Base-by-base conservation (phyloP, 2,113 vertebrate genomes). In the Sylvilagus bachmani region DNA sequence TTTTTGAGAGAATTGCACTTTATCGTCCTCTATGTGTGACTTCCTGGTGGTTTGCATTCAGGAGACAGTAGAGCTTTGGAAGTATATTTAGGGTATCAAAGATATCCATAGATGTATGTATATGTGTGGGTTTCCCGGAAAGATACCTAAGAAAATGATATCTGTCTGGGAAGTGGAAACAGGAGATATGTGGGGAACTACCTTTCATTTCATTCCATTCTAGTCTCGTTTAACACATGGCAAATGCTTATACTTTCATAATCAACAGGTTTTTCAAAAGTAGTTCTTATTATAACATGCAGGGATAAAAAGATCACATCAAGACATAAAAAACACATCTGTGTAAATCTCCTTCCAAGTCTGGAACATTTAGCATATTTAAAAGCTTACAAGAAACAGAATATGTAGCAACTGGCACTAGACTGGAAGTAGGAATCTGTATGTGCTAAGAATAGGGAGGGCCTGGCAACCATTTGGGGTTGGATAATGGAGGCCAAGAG, bases 201-300 rank as follows among this genome's bases (percentile, higher is more conserved):
- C 16, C 64, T 73, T 75, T 79, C 53, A 89, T 77, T 86, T 38
- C 33, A 11, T 75, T 70, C 64, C 51, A 51, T 62, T 73, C 29
- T 29, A 17, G 53, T 38, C 61, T 81, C 33, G 89, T 90, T 82
- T 49, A 53, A 7, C 22, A 33, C 77, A 25, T 85, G 77, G 38
- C 78, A 19, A 62, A 13, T 81, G 31, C 49, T 29, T 75, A 61
- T 22, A 31, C 21, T 90, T 78, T 94, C 44, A 80, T 51, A 74
- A 75, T 86, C 86, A 96, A 93, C 87, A 89, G 90, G 85, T 73
- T 94, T 94, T 96, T 10, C 33, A 85, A 91, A 83, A 87, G 69
- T 89, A 62, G 71, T 80, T 91, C 90, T 86, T 91, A 93, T 93
- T 91, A 86, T 94, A 92, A 81, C 69, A 93, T 80, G 49, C 55